A percentile compares a stretch with the other conserved stretches of the same genome.
phyloP scores from a whole-genome alignment of 2,797 vertebrate species.

The Sebastes elongatus region DNA sequence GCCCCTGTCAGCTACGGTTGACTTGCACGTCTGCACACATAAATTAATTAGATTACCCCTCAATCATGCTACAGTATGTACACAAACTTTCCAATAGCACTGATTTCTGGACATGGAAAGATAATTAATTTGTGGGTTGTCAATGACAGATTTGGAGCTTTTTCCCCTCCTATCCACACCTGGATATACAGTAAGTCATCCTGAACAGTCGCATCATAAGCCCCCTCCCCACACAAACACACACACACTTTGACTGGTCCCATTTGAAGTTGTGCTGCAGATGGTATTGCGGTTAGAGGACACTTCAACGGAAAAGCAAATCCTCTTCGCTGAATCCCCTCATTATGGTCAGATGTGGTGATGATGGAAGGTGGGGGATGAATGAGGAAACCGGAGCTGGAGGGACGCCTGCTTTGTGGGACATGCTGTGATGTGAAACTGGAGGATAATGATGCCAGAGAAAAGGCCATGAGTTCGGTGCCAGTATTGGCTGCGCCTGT shows the following conservation, averaged over 20 bases:
- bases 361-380: constrained; percentile 30
- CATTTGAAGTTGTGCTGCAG: constrained; percentile 18
- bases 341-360: constrained; percentile 48
- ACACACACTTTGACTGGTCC: neutral
- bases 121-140: neutral
- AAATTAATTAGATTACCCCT: constrained; percentile 8
- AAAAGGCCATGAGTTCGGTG: constrained; percentile 41
- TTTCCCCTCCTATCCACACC: neutral
- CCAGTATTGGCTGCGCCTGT: neutral
- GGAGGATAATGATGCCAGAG: constrained; percentile 31
- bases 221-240: neutral
- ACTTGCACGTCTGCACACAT: constrained; percentile 1
- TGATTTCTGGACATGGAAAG: neutral
- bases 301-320: constrained; percentile 24
- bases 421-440: constrained; percentile 37
- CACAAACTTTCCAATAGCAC: neutral
- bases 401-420: constrained; percentile 41
- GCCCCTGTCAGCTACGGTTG: constrained; percentile 17
- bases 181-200: neutral
- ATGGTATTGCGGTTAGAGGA: constrained; percentile 1
- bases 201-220: neutral
- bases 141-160: neutral
- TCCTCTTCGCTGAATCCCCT: constrained; percentile 26
- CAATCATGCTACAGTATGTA: neutral
- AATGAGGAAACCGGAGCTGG: constrained; percentile 43